Percentiles rank a stretch among this genome's conserved stretches.
Evolutionary conservation across 2,888 invertebrate species (phyloP).

Genomic region (Alentia gelatinosa): DNA sequence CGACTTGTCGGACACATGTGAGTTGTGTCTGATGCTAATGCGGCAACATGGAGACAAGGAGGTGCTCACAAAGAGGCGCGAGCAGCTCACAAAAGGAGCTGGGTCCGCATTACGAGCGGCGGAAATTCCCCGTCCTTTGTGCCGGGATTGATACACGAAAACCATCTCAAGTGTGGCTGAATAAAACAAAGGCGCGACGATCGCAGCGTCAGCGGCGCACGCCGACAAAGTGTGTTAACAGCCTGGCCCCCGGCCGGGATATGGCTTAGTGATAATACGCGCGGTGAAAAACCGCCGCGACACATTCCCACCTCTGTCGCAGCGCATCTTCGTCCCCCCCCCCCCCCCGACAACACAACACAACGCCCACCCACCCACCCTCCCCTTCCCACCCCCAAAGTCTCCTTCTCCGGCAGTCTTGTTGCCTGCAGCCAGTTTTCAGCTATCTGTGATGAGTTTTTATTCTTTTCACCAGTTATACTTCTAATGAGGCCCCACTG

Average conservation of each 20-base stretch:
- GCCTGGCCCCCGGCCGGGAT: slow-evolving; percentile 24
- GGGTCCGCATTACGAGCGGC: slow-evolving; percentile 8
- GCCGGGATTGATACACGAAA: slow-evolving; percentile 41
- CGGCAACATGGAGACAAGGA: not conserved
- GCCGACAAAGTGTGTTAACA: slow-evolving; percentile 41
- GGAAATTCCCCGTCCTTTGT: slow-evolving; percentile 37
- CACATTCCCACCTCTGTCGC: slow-evolving; percentile 18
- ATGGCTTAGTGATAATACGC: slow-evolving; percentile 50
- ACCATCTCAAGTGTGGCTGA: slow-evolving; percentile 31
- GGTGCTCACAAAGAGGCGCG: not conserved
- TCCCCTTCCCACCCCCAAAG: not conserved
- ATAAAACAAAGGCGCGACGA: slow-evolving; percentile 42
- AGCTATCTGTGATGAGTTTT: not conserved
- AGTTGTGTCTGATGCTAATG: slow-evolving; percentile 27
- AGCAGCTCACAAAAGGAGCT: slow-evolving; percentile 12
- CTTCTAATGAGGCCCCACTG: not conserved
- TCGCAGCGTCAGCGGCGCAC: not conserved
- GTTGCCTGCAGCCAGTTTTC: not conserved
- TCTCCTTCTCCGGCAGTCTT: not conserved
- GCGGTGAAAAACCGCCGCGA: slow-evolving; percentile 16
- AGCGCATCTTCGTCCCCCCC: slow-evolving; percentile 18
- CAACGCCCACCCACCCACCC: not conserved
- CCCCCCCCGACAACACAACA: not conserved
- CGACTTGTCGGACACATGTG: slow-evolving; percentile 25
- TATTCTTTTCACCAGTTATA: not conserved